These are phyloP conservation scores for Hirtodrosophila duncani DNA, from an alignment of 2,888 invertebrate genomes.

Conservation along the genomic window DNA sequence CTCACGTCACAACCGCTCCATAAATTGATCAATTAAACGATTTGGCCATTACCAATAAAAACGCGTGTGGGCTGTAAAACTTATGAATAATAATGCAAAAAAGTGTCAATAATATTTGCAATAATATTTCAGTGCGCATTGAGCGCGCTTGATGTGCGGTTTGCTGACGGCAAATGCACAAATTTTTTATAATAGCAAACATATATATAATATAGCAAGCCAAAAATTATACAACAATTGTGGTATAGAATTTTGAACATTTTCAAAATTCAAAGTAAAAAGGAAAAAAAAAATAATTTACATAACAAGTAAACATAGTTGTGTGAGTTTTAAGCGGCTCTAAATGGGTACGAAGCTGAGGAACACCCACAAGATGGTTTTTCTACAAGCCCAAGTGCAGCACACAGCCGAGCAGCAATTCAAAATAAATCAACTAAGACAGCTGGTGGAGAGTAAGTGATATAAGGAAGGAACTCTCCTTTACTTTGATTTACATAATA, in stretches of 20 bases:
- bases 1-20: neutral
- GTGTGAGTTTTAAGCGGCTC: too few relatives aligned
- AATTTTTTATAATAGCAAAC: too few relatives aligned
- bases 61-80: conserved; percentile 41
- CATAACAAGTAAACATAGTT: too few relatives aligned
- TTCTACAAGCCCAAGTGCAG: conserved; percentile 44
- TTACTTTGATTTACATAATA: neutral
- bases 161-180: conserved; percentile 28
- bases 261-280: conserved; percentile 5
- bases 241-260: neutral
- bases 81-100: conserved; percentile 36
- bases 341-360: too few relatives aligned
- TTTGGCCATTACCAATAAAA: conserved; percentile 37
- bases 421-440: conserved; percentile 60
- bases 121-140: conserved; percentile 37
- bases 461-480: neutral
- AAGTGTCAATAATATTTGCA: conserved; percentile 29
- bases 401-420: conserved; percentile 53
- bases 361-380: conserved; percentile 44
- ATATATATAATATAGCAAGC: conserved; percentile 10
- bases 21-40: conserved; percentile 3
- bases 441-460: conserved; percentile 59
- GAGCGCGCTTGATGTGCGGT: conserved; percentile 36
- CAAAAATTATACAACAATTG: conserved; percentile 4
- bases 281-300: neutral